Conservation (phyloP, 2,888 invertebrate species). For the Heliconius cydno region DNA sequence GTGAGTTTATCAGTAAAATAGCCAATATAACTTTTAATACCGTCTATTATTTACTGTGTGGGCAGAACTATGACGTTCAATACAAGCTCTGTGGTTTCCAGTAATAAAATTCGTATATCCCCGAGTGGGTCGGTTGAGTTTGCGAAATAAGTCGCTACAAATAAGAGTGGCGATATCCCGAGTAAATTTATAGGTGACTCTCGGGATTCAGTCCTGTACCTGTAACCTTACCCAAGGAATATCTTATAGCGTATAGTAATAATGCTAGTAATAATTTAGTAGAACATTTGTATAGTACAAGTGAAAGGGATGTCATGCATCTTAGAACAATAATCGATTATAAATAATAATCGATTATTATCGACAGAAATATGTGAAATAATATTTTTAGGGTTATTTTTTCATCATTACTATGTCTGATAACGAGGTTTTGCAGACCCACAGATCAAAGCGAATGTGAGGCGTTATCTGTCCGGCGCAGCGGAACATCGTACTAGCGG, state of each 20-base stretch:
- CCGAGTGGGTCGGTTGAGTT: constrained; percentile 66
- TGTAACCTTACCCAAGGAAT: constrained; percentile 45
- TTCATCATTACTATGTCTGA: constrained; percentile 29
- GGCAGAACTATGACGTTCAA: constrained; percentile 56
- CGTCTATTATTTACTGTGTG: constrained; percentile 19
- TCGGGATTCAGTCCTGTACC: constrained; percentile 59
- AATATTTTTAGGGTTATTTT: constrained; percentile 11
- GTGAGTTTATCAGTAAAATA: constrained; percentile 81
- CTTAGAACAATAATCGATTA: not conserved
- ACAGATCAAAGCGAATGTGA: constrained; percentile 91
- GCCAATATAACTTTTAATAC: constrained; percentile 38
- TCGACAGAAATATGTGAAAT: not conserved
- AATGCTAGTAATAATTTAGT: constrained; percentile 17
- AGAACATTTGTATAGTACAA: not conserved
- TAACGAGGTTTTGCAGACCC: constrained; percentile 86
- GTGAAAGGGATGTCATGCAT: not conserved
- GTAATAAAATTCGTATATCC: constrained; percentile 70
- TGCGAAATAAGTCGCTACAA: constrained; percentile 67
- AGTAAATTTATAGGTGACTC: constrained; percentile 71
- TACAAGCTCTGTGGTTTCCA: constrained; percentile 57
- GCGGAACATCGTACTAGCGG: constrained; percentile 70
- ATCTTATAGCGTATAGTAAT: constrained; percentile 31
- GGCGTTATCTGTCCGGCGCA: constrained; percentile 87
- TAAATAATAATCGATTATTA: not conserved
- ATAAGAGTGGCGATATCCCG: constrained; percentile 67